phyloP scores from a whole-genome alignment of 2,888 invertebrate species.

The Eurytoma adleriae region DNA sequence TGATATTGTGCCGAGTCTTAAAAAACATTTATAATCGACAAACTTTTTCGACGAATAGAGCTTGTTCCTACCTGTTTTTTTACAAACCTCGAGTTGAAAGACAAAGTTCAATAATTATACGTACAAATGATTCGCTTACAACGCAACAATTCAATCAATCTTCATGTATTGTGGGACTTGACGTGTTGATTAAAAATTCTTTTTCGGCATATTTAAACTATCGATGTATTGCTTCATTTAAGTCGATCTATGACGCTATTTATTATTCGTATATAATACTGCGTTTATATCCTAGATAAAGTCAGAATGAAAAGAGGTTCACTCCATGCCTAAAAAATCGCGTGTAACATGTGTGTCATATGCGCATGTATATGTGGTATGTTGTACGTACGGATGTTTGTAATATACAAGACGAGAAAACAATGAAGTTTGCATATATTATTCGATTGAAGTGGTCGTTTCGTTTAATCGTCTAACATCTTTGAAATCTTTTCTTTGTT shows the following conservation, averaged over 20 bases:
- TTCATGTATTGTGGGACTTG: constrained; percentile 16
- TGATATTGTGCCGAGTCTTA: constrained; percentile 44
- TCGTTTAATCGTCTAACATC: too few relatives aligned
- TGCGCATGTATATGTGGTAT: too few relatives aligned
- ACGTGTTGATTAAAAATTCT: constrained; percentile 31
- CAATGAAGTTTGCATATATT: too few relatives aligned
- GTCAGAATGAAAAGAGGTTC: too few relatives aligned
- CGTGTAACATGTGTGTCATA: too few relatives aligned
- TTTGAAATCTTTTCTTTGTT: constrained; percentile 20
- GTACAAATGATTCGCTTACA: constrained; percentile 51
- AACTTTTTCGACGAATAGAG: constrained; percentile 44
- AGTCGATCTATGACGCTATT: constrained; percentile 46
- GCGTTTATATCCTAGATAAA: too few relatives aligned
- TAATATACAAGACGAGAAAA: constrained; percentile 27
- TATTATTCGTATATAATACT: constrained; percentile 4
- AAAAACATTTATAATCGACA: constrained; percentile 50
- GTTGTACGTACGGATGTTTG: background rate
- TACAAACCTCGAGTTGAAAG: constrained; percentile 54
- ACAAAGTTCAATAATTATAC: constrained; percentile 47
- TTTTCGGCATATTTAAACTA: constrained; percentile 31
- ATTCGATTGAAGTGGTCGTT: too few relatives aligned
- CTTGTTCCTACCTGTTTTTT: constrained; percentile 13
- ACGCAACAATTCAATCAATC: constrained; percentile 32
- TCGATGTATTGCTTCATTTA: constrained; percentile 53
- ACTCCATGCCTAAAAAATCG: too few relatives aligned